phyloP scores from a whole-genome alignment of 2,797 vertebrate genomes.

The Amblyopsis hoosieri region DNA sequence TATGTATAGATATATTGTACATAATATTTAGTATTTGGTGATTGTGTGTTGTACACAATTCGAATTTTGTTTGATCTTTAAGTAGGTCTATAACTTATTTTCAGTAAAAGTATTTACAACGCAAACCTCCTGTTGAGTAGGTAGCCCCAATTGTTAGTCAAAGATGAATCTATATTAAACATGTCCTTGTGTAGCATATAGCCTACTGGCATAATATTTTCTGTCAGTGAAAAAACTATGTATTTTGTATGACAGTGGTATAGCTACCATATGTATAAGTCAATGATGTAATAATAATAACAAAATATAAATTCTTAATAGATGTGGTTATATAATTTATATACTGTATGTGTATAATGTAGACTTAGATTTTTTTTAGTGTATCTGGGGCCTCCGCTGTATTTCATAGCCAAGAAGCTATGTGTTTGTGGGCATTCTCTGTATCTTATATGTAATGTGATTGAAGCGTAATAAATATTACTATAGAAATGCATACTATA shows the following conservation, averaged over 20 bases:
- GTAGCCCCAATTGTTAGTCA: conserved; percentile 67
- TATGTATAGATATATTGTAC: conserved; percentile 80
- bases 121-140: conserved; percentile 45
- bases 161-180: conserved; percentile 60
- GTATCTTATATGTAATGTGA: conserved; percentile 78
- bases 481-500: conserved; percentile 39
- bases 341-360: conserved; percentile 57
- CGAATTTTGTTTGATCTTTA: conserved; percentile 49
- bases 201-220: conserved; percentile 57
- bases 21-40: conserved; percentile 71
- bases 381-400: conserved; percentile 41
- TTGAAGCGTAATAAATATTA: conserved; percentile 71
- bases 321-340: conserved; percentile 55
- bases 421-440: conserved; percentile 58
- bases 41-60: conserved; percentile 75
- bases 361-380: conserved; percentile 45
- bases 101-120: conserved; percentile 43
- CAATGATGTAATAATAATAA: conserved; percentile 33
- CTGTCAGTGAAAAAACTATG: conserved; percentile 50
- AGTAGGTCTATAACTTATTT: conserved; percentile 19
- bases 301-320: conserved; percentile 51
- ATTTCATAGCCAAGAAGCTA: conserved; percentile 56
- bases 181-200: conserved; percentile 74
- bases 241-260: conserved; percentile 71
- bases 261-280: conserved; percentile 50